A percentile compares a stretch with the other conserved stretches of the same genome.
Evolutionary conservation across 2,797 vertebrate genomes (phyloP).

Genomic region (Danio jaintianensis): DNA sequence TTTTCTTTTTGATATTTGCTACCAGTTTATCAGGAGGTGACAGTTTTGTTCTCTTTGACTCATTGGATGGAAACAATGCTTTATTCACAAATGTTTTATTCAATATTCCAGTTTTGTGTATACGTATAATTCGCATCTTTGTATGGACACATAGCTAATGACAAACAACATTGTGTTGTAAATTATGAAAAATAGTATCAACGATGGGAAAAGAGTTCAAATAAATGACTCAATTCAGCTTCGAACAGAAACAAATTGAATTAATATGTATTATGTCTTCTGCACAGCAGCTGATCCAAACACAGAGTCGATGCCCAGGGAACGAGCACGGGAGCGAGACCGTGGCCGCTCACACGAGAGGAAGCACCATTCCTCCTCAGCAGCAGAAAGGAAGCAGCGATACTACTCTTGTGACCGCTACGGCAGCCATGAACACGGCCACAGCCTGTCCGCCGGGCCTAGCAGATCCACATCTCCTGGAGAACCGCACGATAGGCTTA

Average conservation of each 20-base stretch:
- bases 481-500: conserved; percentile 82
- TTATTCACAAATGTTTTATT: no score
- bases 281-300: conserved; percentile 59
- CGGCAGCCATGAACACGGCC: conserved; percentile 85
- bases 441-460: conserved; percentile 83
- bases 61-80: no score
- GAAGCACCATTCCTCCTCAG: conserved; percentile 90
- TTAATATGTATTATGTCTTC: conserved; percentile 28
- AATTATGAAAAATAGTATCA: no score
- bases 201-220: no score
- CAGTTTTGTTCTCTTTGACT: no score
- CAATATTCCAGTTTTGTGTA: no score
- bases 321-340: conserved; percentile 85
- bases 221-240: neutral
- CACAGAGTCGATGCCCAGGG: conserved; percentile 73
- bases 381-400: conserved; percentile 89
- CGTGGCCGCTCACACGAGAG: conserved; percentile 93
- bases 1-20: no score
- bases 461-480: conserved; percentile 91
- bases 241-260: no score
- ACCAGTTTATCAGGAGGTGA: no score
- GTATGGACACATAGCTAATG: no score
- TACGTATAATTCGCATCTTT: no score
- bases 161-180: no score
- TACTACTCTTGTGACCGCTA: conserved; percentile 97